Percentiles rank a stretch among this genome's conserved stretches.
Conservation (phyloP, 2,113 vertebrate genomes). For the Scomber japonicus region DNA sequence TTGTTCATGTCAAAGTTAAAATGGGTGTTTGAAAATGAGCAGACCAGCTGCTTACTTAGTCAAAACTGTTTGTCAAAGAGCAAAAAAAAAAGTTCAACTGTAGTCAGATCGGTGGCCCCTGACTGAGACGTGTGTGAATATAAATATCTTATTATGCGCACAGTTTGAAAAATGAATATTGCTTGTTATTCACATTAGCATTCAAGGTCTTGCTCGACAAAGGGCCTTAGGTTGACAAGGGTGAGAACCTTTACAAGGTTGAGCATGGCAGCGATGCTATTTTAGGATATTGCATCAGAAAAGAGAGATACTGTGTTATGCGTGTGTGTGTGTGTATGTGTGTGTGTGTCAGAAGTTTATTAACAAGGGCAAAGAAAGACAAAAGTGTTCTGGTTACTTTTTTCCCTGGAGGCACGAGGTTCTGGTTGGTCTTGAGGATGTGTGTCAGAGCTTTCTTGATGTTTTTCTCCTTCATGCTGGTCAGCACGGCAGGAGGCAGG, state of each 20-base stretch:
- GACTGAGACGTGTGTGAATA: conserved; percentile 44
- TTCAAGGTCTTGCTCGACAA: conserved; percentile 39
- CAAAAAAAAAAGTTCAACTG: conserved; percentile 22
- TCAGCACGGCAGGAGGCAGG: conserved; percentile 94
- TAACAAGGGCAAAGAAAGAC: conserved; percentile 69
- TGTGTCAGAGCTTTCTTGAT: conserved; percentile 98
- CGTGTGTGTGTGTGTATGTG: not conserved
- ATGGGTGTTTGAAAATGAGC: not conserved
- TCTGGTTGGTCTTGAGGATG: conserved; percentile 99
- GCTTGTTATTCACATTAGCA: conserved; percentile 57
- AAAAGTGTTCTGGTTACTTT: conserved; percentile 85
- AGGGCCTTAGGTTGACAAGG: conserved; percentile 66
- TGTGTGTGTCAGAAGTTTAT: conserved; percentile 50
- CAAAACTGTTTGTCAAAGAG: conserved; percentile 12
- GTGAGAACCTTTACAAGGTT: conserved; percentile 63
- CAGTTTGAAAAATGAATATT: conserved; percentile 28
- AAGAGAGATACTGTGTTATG: conserved; percentile 16
- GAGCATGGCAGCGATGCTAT: conserved; percentile 54
- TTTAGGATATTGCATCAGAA: conserved; percentile 63
- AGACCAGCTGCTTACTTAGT: conserved; percentile 22
- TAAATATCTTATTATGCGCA: conserved; percentile 64
- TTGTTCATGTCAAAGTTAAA: conserved; percentile 15
- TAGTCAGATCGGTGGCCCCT: not conserved
- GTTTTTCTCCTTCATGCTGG: conserved; percentile 99
- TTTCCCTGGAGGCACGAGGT: conserved; percentile 97